Percentiles rank a stretch among this genome's conserved stretches.
Evolutionary conservation across 2,888 invertebrate genomes (phyloP).

Genomic region (Melieria crassipennis): DNA sequence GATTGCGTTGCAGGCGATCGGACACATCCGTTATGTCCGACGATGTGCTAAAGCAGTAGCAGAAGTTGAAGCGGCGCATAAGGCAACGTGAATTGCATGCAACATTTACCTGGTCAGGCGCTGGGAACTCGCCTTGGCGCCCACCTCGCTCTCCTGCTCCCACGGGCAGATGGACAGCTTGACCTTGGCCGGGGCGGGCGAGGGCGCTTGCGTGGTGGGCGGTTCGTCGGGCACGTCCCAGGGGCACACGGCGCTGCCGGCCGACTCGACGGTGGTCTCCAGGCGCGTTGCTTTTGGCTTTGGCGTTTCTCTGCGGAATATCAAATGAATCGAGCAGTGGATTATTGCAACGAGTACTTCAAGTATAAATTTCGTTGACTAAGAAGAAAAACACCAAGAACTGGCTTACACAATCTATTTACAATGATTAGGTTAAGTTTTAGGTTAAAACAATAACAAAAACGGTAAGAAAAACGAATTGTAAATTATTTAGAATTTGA

Average conservation of each 20-base stretch:
- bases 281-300: constrained; percentile 55
- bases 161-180: constrained; percentile 60
- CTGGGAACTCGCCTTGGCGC: constrained; percentile 44
- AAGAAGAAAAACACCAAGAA: no score
- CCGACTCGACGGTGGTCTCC: constrained; percentile 57
- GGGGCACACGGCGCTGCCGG: constrained; percentile 60
- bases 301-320: constrained; percentile 53
- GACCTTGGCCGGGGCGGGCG: constrained; percentile 41
- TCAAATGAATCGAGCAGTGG: background rate
- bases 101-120: constrained; percentile 52
- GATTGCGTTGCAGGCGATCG: constrained; percentile 72
- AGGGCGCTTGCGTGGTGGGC: constrained; percentile 36
- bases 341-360: no score
- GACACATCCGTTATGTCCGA: constrained; percentile 77
- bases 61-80: background rate
- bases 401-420: no score
- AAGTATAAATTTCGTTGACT: no score
- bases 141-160: constrained; percentile 54
- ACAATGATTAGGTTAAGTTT: no score
- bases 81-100: background rate
- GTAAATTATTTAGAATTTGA: no score
- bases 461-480: no score
- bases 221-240: constrained; percentile 58
- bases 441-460: no score
- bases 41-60: constrained; percentile 49